phyloP scores from a whole-genome alignment of 1,140 invertebrate species.

The Tenebrio molitor region DNA sequence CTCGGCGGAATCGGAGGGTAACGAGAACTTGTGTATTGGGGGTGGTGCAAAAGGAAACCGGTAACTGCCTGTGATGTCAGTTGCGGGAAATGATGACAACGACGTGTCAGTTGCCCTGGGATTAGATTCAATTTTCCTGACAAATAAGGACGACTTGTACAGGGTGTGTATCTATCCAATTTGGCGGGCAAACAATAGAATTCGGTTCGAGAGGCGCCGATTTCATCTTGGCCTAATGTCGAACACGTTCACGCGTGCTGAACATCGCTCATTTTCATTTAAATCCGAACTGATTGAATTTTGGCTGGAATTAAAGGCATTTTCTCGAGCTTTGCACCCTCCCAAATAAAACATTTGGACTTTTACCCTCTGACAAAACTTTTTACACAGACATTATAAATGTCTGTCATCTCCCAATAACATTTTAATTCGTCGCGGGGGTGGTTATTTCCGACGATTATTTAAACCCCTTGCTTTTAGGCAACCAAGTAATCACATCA shows the following conservation, averaged over 20 bases:
- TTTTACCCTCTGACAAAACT: too few species aligned
- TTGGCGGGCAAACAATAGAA: slow-evolving; percentile 21
- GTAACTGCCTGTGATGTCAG: background rate
- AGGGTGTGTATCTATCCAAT: slow-evolving; percentile 32
- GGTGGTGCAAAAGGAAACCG: too few species aligned
- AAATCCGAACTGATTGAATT: slow-evolving; percentile 31
- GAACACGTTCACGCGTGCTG: slow-evolving; percentile 26
- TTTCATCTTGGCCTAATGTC: slow-evolving; percentile 30
- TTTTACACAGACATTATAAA: too few species aligned
- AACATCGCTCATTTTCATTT: slow-evolving; percentile 39
- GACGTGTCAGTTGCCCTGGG: slow-evolving; percentile 3
- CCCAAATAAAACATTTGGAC: too few species aligned
- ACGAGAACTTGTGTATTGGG: too few species aligned
- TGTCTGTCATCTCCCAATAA: too few species aligned
- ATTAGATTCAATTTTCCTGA: slow-evolving; percentile 15
- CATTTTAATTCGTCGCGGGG: too few species aligned
- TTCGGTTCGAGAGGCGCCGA: slow-evolving; percentile 12
- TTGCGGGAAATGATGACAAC: background rate
- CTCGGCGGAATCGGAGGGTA: background rate
- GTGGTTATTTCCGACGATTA: too few species aligned
- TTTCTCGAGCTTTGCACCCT: too few species aligned
- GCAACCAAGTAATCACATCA: too few species aligned
- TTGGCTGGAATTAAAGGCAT: slow-evolving; percentile 23
- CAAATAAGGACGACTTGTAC: slow-evolving; percentile 18
- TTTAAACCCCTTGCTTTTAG: too few species aligned